Base-by-base conservation (phyloP, 2,888 invertebrate species). In the Trissolcus brochymenae region DNA sequence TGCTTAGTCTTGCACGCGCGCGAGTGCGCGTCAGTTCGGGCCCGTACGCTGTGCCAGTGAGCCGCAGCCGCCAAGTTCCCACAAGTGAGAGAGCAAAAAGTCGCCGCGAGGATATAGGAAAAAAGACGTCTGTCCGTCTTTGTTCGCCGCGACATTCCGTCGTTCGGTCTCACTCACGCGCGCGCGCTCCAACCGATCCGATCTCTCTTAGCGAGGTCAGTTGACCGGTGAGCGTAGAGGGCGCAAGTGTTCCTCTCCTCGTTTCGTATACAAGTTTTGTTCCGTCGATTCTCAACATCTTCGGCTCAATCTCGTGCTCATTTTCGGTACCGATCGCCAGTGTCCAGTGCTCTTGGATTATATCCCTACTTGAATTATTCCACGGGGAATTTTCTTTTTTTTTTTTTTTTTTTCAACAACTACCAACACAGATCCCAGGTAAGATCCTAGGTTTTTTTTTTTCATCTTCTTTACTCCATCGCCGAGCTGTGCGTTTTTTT, bases 1-100 rank as follows among this genome's bases (percentile, higher is more conserved):
- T 25, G 73, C 43, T 73, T 29, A 73, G 73, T 66, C 73, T 74
- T 74, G 66, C 61, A 66, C 73, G 73, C 73, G 73, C 73, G 66
- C 61, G 60, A 49, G 57, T 59, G 40, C 72, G 72, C 53, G 72
- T 59, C 49, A 35, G 54, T 17, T 3, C 55, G 73, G 4, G 50
- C 51, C 17, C 19, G 11, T 19, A 19, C 51, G 19, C 51, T 4
- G 16, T 11, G 35, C 35, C 35, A 11, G 6, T 35, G 43, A 25
- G 25, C 25, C 43, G 43, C n/a, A n/a, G n/a, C 43, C 43, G 14
- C 46, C n/a, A 14, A n/a, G 6, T 46, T 46, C 46, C 16, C 51
- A 19, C 51, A 19, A 16, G 46, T 11, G 25, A 41, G 25, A 66
- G 19, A 21, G 40, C 50, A 41, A 67, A 6, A 53, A 13, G 16